Percentiles rank a stretch among this genome's conserved stretches.
Conservation (phyloP, 2,888 invertebrate genomes). For the Drosophila paracracens region DNA sequence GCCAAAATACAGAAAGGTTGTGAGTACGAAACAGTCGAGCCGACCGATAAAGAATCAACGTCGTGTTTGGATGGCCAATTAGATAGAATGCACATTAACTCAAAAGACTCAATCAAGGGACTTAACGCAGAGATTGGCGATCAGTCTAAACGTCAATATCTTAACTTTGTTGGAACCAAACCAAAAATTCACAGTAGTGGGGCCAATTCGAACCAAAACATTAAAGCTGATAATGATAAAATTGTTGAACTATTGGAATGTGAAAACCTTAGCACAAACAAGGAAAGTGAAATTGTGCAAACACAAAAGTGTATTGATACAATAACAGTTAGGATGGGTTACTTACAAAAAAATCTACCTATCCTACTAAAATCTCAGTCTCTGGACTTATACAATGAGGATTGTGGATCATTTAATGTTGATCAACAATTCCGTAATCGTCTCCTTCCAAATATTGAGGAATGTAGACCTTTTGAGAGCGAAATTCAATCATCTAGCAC, state of each 20-base stretch:
- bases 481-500: conserved; percentile 7
- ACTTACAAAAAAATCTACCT: conserved; percentile 15
- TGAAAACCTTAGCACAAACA: background rate
- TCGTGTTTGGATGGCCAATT: conserved; percentile 33
- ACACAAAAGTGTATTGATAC: background rate
- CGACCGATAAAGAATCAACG: conserved; percentile 15
- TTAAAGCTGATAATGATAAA: conserved; percentile 2
- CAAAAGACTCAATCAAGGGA: conserved; percentile 3
- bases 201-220: conserved; percentile 2
- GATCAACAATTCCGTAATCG: conserved; percentile 35
- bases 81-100: conserved; percentile 44
- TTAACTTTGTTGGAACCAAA: conserved; percentile 3
- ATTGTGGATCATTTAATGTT: conserved; percentile 14
- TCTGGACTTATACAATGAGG: conserved; percentile 42
- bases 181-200: conserved; percentile 3
- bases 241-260: background rate
- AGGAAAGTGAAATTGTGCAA: background rate
- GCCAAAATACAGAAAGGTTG: conserved; percentile 54
- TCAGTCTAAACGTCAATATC: background rate
- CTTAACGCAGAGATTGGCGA: background rate
- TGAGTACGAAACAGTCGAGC: conserved; percentile 37
- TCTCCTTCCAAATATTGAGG: conserved; percentile 52
- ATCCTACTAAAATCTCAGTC: conserved; percentile 45
- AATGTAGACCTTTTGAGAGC: conserved; percentile 35
- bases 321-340: background rate